phyloP scores from a whole-genome alignment of 2,113 vertebrate species.

The Ceratotherium simum region DNA sequence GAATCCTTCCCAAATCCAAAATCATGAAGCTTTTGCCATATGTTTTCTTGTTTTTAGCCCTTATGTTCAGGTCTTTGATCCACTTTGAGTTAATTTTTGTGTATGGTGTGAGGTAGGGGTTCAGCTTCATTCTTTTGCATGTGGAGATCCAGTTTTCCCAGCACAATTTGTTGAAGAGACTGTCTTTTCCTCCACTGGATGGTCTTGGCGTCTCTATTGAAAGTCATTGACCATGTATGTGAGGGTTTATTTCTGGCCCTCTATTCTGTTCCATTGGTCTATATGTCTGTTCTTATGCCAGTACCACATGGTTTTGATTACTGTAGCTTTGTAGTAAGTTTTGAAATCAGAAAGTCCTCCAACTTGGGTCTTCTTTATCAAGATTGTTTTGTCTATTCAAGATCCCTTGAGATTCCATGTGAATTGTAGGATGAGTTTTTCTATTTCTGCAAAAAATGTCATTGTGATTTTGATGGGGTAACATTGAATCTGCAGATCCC shows the following conservation, averaged over 20 bases:
- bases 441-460: not conserved
- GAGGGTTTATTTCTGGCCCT: not conserved
- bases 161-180: not conserved
- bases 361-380: not conserved
- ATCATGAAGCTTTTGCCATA: not conserved
- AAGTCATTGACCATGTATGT: not conserved
- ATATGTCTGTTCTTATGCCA: not conserved
- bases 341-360: not conserved
- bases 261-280: not conserved
- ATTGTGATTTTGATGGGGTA: not conserved
- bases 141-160: not conserved
- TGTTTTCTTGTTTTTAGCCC: not conserved
- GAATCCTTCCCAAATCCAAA: not conserved
- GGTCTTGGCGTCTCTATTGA: not conserved
- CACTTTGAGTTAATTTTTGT: not conserved
- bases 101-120: not conserved
- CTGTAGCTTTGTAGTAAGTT: not conserved
- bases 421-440: not conserved
- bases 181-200: not conserved
- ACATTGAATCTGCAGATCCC: not conserved
- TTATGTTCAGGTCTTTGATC: not conserved
- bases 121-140: not conserved
- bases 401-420: not conserved
- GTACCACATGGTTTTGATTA: not conserved
- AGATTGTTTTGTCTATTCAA: not conserved